Base-by-base conservation (phyloP, 2,113 vertebrate species). In the Phalacrocorax brasilianus region DNA sequence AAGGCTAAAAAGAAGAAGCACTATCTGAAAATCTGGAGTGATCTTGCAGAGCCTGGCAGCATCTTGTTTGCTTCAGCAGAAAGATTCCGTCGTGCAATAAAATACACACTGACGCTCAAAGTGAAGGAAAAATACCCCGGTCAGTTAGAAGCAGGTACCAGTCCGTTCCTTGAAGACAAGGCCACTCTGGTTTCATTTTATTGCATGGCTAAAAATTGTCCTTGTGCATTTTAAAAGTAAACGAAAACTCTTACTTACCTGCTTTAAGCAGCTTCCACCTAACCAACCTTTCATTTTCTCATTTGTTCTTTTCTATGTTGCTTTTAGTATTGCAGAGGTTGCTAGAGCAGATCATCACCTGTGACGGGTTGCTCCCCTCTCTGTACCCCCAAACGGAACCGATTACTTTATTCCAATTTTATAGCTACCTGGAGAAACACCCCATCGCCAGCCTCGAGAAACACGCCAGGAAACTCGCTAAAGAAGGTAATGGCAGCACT, bases 331-430 rank as follows among this genome's bases (percentile, higher is more conserved):
- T 99, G 77, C 95, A 88, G 82, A 97, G 97, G 97, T 95, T 99
- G 61, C 96, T 99, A 93, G 98, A 98, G 97, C 98, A 99, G 98
- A 97, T 99, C 61, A 95, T 98, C 96, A 95, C 97, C 33, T 97
- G 98, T 19, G 96, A 98, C 0, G 97, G 98, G 81, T 33, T 98
- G 91, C 85, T 99, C 11, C 97, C 98, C 9, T 30, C 72, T 9
- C 38, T 72, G 0, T 35, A 20, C 35, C 38, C 74, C 45, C 96
- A 93, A 0, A 84, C 95, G 14, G 96, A 97, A 5, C 92, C 72
- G 0, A 40, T 99, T 38, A 98, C 99, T n/a, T 50, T 99, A 85
- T 99, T 99, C 98, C 99, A 99, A 97, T 98, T 99, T 28, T 98
- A 97, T 2, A 89, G 98, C 32, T 99, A 99, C 95, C 97, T 99